Evolutionary conservation across 2,797 vertebrate genomes (phyloP), one percentile per base, ranked within the genome.

Genomic region (Anableps anableps): DNA sequence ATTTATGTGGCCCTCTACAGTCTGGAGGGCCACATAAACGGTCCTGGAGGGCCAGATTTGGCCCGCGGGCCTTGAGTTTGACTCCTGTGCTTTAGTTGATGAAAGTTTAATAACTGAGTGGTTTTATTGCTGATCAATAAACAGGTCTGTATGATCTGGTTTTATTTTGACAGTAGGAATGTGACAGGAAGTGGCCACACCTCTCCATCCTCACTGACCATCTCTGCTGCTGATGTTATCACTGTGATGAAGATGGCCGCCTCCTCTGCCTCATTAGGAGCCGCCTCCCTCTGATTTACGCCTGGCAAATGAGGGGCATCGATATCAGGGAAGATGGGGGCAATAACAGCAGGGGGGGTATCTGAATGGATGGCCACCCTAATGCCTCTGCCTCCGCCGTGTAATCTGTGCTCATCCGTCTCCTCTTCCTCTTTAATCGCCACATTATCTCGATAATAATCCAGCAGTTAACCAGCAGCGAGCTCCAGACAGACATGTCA

Each of bases 391-490:
- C 90, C 88, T 84, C 86, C 83, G 93, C 88, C 87, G 72, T 86
- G 88, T 94, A 93, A 94, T 94, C 94, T 93, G 81, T 31, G 31
- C 77, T 55, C 91, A 94, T 95, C 91, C 91, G 89, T 95, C 94
- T 93, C 89, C 36, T 4, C 82, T 60, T 90, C 89, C 87, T 90
- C 80, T 94, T 95, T 95, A 96, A 96, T 96, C 91, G 93, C 91
- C 94, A 93, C 95, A 95, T 95, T 95, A 96, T 95, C 93, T 92
- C 95, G 94, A 95, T 95, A 95, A 95, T 95, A 95, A 95, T 95
- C 94, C 5, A 77, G 89, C 91, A 88, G 93, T 95, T 95, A 94
- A 94, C 94, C 94, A 94, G 92, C 88, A 79, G 88, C 92, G 93
- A 95, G 95, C 95, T 95, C 93, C 88, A 93, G 94, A 95, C 94